Percentiles rank a stretch among this genome's conserved stretches.
Conservation (phyloP, 2,113 vertebrate species). For the Albula goreensis region DNA sequence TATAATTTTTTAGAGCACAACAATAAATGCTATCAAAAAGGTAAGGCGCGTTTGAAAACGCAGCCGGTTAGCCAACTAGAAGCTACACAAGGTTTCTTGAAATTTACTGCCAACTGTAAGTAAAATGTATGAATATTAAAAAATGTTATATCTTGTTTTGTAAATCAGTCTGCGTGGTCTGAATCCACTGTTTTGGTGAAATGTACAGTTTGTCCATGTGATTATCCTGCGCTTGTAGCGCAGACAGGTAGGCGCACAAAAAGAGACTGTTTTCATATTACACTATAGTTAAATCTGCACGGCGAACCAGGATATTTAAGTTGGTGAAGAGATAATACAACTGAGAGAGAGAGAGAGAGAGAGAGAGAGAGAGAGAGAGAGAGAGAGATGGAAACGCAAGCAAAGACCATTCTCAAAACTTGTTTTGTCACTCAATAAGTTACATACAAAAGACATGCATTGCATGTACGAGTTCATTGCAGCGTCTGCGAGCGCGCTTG, state of each 20-base stretch:
- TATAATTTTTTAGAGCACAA: conserved; percentile 40
- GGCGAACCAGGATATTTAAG: not conserved
- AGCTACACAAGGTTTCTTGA: conserved; percentile 33
- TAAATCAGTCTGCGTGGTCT: conserved; percentile 61
- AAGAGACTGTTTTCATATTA: not conserved
- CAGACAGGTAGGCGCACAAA: not conserved
- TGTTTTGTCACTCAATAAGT: no score
- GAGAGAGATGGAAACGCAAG: no score
- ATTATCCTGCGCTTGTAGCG: not conserved
- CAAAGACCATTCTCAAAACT: no score
- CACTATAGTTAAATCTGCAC: not conserved
- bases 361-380: no score
- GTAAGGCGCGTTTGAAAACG: conserved; percentile 23
- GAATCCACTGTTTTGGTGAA: conserved; percentile 23
- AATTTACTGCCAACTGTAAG: conserved; percentile 46
- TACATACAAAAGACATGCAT: no score
- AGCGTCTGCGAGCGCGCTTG: no score
- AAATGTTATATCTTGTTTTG: conserved; percentile 60
- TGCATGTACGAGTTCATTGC: no score
- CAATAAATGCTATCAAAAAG: conserved; percentile 27
- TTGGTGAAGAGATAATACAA: not conserved
- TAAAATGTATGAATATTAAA: conserved; percentile 57
- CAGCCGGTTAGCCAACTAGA: conserved; percentile 28
- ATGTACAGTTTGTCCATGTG: not conserved
- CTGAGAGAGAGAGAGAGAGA: no score